phyloP scores from a whole-genome alignment of 2,113 vertebrate species.

The Pomatostomus ruficeps region DNA sequence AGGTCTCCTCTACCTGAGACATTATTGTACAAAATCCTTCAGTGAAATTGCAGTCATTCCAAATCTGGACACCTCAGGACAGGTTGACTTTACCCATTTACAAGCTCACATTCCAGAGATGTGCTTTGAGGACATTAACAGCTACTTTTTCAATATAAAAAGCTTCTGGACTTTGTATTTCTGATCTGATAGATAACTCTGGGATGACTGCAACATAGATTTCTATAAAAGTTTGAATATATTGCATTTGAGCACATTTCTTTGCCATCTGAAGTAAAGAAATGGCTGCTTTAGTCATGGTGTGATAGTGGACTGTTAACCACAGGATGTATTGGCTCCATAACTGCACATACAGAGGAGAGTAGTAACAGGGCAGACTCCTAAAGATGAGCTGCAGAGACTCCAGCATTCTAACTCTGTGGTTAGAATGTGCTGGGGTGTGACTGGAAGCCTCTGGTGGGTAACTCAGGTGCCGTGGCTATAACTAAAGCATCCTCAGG shows the following conservation, averaged over 20 bases:
- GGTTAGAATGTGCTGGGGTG: not conserved
- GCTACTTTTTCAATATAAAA: not conserved
- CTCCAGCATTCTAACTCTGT: not conserved
- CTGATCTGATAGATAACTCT: not conserved
- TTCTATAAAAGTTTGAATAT: not conserved
- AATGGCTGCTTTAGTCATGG: not conserved
- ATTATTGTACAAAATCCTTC: not conserved
- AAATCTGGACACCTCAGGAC: not conserved
- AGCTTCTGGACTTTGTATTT: not conserved
- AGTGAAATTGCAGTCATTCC: not conserved
- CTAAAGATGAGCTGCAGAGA: not conserved
- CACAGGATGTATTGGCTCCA: not conserved
- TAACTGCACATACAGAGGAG: not conserved
- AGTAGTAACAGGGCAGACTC: not conserved
- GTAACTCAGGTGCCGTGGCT: not conserved
- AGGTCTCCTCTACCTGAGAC: not conserved
- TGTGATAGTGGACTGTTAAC: not conserved
- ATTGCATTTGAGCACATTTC: not conserved
- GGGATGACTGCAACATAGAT: not conserved
- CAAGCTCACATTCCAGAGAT: not conserved
- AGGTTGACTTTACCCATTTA: not conserved
- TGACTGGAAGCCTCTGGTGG: not conserved
- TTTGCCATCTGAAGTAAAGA: not conserved
- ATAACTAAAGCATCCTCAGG: not conserved
- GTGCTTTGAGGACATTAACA: not conserved